Evolutionary conservation across 1,140 invertebrate species (phyloP).

Genomic region (Pseudomyrmex gracilis): DNA sequence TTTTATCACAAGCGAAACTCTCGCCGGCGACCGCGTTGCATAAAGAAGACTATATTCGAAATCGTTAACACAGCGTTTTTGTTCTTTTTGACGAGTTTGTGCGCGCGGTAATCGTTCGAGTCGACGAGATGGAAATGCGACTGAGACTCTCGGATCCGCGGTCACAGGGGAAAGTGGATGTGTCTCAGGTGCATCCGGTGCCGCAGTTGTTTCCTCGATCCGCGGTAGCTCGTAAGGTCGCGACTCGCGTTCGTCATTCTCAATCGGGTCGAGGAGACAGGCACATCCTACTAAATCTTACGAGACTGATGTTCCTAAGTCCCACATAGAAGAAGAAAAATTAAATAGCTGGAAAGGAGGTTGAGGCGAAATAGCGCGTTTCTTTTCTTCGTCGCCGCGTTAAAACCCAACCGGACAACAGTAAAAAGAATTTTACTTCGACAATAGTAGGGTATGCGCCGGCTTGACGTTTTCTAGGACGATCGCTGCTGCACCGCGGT

Average conservation of each 20-base stretch:
- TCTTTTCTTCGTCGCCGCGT: conserved; percentile 44
- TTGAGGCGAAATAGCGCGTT: conserved; percentile 65
- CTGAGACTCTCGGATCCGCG: conserved; percentile 17
- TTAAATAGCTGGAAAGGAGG: conserved; percentile 69
- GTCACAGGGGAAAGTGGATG: conserved; percentile 72
- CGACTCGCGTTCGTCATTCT: conserved; percentile 55
- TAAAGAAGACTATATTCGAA: conserved; percentile 49
- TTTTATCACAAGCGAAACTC: conserved; percentile 65
- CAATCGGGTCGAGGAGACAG: conserved; percentile 69
- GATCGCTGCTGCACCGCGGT: not conserved
- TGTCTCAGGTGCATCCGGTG: conserved; percentile 62
- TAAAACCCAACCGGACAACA: conserved; percentile 6
- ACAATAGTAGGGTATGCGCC: conserved; percentile 37
- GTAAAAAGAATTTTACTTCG: conserved; percentile 65
- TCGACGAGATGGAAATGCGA: conserved; percentile 65
- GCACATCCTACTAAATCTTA: conserved; percentile 67
- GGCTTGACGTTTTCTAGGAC: conserved; percentile 54
- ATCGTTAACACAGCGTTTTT: conserved; percentile 42
- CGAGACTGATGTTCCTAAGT: conserved; percentile 66
- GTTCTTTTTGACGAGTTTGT: conserved; percentile 37
- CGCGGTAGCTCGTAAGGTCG: conserved; percentile 24
- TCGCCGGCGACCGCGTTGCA: conserved; percentile 54
- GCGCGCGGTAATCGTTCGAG: conserved; percentile 18
- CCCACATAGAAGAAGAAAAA: conserved; percentile 68
- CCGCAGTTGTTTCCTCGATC: not conserved